Percentiles rank a stretch among this genome's conserved stretches.
Conservation (phyloP, 2,888 invertebrate species). For the Danaus chrysippus region DNA sequence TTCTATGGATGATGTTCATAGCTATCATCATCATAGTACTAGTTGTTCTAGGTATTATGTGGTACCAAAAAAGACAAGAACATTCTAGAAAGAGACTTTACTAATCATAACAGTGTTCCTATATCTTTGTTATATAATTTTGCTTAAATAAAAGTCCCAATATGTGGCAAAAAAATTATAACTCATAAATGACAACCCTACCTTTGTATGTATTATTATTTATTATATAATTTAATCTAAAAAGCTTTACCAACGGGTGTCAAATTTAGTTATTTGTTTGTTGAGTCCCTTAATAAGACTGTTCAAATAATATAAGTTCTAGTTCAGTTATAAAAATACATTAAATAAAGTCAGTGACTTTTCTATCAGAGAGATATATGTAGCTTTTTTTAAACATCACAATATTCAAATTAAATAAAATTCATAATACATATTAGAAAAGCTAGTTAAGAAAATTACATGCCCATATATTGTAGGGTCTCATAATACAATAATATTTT, state of each 20-base stretch:
- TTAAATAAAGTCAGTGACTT: no score
- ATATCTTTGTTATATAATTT: not conserved
- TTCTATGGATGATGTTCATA: slow-evolving; percentile 90
- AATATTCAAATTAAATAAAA: not conserved
- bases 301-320: slow-evolving; percentile 2
- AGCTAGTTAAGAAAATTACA: not conserved
- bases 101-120: slow-evolving; percentile 33
- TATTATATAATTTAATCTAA: slow-evolving; percentile 5
- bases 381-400: not conserved
- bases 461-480: no score
- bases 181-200: not conserved
- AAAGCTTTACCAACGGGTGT: not conserved
- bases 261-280: not conserved
- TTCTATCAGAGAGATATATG: not conserved
- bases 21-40: slow-evolving; percentile 90
- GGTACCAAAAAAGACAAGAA: slow-evolving; percentile 95
- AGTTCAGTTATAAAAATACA: no score
- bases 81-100: slow-evolving; percentile 91
- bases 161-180: not conserved
- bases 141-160: not conserved
- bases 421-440: not conserved
- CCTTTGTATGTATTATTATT: not conserved
- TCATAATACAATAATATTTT: no score
- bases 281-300: slow-evolving; percentile 2
- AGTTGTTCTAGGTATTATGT: slow-evolving; percentile 93